Conservation (phyloP, 2,113 vertebrate genomes). For the Esox niger region DNA sequence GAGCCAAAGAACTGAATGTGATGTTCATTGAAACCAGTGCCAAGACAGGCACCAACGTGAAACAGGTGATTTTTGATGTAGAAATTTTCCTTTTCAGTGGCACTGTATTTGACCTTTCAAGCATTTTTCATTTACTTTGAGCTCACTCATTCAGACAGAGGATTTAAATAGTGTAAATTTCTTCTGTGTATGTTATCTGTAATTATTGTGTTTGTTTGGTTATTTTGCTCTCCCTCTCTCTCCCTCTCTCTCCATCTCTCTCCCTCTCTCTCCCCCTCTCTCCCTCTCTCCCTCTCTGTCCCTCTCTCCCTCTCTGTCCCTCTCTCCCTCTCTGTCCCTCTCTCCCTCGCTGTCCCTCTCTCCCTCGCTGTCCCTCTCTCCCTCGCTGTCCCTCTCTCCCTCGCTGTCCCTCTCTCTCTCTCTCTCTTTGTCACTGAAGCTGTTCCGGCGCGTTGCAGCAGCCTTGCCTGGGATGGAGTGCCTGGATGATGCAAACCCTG, state of each 20-base stretch:
- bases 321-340: background rate
- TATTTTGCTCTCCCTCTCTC: conserved; percentile 7
- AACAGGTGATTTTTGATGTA: conserved; percentile 68
- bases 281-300: background rate
- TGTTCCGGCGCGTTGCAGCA: conserved; percentile 68
- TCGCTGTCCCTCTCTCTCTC: background rate
- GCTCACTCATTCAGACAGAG: background rate
- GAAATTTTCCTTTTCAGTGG: conserved; percentile 19
- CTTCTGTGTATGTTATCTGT: background rate
- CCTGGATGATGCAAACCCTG: conserved; percentile 69
- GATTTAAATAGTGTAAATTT: background rate
- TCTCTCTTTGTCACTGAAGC: conserved; percentile 34
- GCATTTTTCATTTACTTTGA: background rate
- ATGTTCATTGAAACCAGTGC: conserved; percentile 89
- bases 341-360: background rate
- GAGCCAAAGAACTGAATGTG: conserved; percentile 89
- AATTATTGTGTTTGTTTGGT: no score
- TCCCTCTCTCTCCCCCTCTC: background rate
- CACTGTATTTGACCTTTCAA: background rate
- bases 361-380: background rate
- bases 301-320: background rate
- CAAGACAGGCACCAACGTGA: conserved; percentile 79
- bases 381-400: background rate
- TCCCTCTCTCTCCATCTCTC: background rate
- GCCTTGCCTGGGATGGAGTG: conserved; percentile 73